phyloP scores from a whole-genome alignment of 2,888 invertebrate species.

The Epirrita christyi region DNA sequence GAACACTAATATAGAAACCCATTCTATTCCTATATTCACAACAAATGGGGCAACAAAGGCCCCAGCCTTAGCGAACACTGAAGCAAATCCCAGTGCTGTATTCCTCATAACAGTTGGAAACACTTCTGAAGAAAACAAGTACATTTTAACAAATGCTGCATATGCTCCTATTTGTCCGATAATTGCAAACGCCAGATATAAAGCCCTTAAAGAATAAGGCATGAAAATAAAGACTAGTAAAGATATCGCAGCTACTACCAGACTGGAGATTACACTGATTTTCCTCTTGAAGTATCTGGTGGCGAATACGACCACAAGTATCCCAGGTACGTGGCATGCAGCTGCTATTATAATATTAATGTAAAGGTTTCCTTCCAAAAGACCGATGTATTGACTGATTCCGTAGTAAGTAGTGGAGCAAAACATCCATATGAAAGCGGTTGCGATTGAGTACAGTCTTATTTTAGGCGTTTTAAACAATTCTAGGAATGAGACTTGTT shows the following conservation, averaged over 20 bases:
- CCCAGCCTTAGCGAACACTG: slow-evolving; percentile 88
- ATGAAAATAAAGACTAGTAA: slow-evolving; percentile 67
- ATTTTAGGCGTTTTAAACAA: slow-evolving; percentile 88
- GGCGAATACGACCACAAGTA: slow-evolving; percentile 60
- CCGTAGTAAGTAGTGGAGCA: slow-evolving; percentile 93
- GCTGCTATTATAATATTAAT: slow-evolving; percentile 91
- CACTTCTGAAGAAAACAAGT: slow-evolving; percentile 91
- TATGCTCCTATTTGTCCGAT: slow-evolving; percentile 91
- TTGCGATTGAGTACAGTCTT: slow-evolving; percentile 87
- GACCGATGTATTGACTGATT: slow-evolving; percentile 91
- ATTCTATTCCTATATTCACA: slow-evolving; percentile 80
- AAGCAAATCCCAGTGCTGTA: slow-evolving; percentile 89
- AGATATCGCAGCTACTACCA: slow-evolving; percentile 57
- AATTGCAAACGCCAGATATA: slow-evolving; percentile 88
- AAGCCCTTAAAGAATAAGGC: slow-evolving; percentile 51
- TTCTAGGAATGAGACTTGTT: slow-evolving; percentile 72
- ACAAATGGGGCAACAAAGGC: slow-evolving; percentile 89
- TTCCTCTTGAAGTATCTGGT: slow-evolving; percentile 63
- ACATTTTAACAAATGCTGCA: slow-evolving; percentile 86
- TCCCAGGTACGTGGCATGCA: slow-evolving; percentile 57
- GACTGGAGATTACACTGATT: slow-evolving; percentile 59
- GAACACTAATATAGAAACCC: slow-evolving; percentile 70
- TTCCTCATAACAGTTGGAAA: slow-evolving; percentile 92
- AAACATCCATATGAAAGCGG: slow-evolving; percentile 90
- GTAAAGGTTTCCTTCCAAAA: slow-evolving; percentile 91